These are phyloP conservation scores for Aleiodes sp. DNA, from an alignment of 1,140 invertebrate species.

Conservation along the genomic window DNA sequence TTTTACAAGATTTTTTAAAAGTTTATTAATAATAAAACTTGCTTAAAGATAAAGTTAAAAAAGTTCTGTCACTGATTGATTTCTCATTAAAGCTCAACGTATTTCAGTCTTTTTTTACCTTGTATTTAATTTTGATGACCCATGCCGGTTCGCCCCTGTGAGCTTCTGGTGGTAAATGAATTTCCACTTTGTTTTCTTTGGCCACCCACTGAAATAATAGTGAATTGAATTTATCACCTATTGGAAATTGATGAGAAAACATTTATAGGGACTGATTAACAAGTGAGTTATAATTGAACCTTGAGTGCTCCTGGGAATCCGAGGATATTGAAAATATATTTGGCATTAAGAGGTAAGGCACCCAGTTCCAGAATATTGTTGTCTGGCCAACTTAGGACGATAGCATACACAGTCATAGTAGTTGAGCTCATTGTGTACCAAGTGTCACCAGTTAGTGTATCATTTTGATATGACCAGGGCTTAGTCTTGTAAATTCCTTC, in stretches of 20 bases:
- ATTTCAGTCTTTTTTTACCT: constrained; percentile 11
- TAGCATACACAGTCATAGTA: constrained; percentile 70
- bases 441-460: constrained; percentile 75
- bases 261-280: background rate
- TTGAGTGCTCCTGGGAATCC: background rate
- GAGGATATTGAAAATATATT: background rate
- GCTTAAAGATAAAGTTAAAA: constrained; percentile 28
- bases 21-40: constrained; percentile 22
- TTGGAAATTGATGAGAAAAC: background rate
- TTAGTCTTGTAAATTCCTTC: constrained; percentile 87
- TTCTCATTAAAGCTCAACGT: no score
- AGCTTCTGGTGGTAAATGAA: constrained; percentile 46
- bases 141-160: constrained; percentile 57
- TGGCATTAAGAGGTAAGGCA: constrained; percentile 24
- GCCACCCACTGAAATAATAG: constrained; percentile 44
- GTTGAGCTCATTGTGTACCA: constrained; percentile 77
- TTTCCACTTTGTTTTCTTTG: constrained; percentile 27
- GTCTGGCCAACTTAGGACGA: constrained; percentile 74
- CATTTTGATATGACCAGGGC: constrained; percentile 86
- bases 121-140: constrained; percentile 49
- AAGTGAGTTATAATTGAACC: constrained; percentile 8
- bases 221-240: background rate
- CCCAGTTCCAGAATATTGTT: constrained; percentile 66
- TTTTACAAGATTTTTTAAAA: constrained; percentile 18
- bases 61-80: no score